Percentiles rank a stretch among this genome's conserved stretches.
Evolutionary conservation across 1,140 invertebrate genomes (phyloP).

Genomic region (Hycleus phaleratus): DNA sequence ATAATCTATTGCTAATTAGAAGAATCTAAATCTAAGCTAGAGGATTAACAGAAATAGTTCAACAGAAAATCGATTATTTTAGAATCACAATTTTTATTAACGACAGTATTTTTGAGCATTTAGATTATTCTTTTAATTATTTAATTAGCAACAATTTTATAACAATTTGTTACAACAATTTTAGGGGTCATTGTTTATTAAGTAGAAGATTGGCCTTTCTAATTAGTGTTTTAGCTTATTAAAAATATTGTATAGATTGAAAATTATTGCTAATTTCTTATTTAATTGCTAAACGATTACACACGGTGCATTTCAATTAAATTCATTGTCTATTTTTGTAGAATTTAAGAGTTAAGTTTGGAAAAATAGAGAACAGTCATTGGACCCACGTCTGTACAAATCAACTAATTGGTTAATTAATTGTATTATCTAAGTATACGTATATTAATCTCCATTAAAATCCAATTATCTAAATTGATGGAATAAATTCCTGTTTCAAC

Average conservation of each 20-base stretch:
- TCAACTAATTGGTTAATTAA: background rate
- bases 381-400: conserved; percentile 21
- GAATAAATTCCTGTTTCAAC: too few relatives aligned
- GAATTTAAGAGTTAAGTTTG: background rate
- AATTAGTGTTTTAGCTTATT: conserved; percentile 8
- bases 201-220: background rate
- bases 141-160: conserved; percentile 7
- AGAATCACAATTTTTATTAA: conserved; percentile 7
- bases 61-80: background rate
- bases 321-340: background rate
- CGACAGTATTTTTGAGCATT: background rate
- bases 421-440: background rate
- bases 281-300: background rate
- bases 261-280: conserved; percentile 5
- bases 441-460: background rate
- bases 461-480: background rate
- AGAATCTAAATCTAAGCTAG: background rate
- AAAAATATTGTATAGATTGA: conserved; percentile 8
- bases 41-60: background rate
- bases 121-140: background rate
- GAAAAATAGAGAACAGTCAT: conserved; percentile 21
- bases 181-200: too few relatives aligned
- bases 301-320: conserved; percentile 12
- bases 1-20: background rate
- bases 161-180: background rate